Evolutionary conservation across 2,888 invertebrate genomes (phyloP).

Genomic region (Cybosia mesomella): DNA sequence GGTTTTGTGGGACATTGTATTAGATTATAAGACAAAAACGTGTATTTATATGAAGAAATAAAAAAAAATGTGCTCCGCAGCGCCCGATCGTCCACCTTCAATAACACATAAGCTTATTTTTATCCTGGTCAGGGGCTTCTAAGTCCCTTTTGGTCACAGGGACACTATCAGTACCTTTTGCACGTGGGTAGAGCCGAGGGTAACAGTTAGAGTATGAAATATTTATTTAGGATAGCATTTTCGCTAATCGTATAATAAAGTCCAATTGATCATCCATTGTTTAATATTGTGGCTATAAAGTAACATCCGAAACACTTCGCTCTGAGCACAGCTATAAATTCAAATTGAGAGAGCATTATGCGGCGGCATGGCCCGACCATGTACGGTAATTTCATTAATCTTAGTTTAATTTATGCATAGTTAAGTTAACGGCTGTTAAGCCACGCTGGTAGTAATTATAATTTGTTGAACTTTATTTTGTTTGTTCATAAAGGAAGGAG

Average conservation of each 20-base stretch:
- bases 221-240: not conserved
- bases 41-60: too few relatives aligned
- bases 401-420: slow-evolving; percentile 64
- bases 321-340: slow-evolving; percentile 53
- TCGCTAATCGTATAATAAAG: not conserved
- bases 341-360: slow-evolving; percentile 62
- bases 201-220: too few relatives aligned
- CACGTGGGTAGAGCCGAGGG: too few relatives aligned
- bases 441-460: slow-evolving; percentile 44
- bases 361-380: slow-evolving; percentile 52
- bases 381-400: slow-evolving; percentile 65
- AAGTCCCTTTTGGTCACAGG: too few relatives aligned
- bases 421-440: slow-evolving; percentile 52
- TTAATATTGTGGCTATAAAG: slow-evolving; percentile 19
- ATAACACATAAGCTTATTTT: too few relatives aligned
- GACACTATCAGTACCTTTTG: too few relatives aligned
- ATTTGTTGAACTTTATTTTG: slow-evolving; percentile 41
- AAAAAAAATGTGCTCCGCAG: too few relatives aligned
- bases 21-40: too few relatives aligned
- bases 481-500: slow-evolving; percentile 24
- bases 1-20: too few relatives aligned
- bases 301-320: slow-evolving; percentile 16
- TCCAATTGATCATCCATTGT: slow-evolving; percentile 12
- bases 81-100: too few relatives aligned
- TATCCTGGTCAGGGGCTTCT: not conserved